A percentile compares a stretch with the other conserved stretches of the same genome.
Conservation (phyloP, 2,797 vertebrate species). For the Pampus argenteus region DNA sequence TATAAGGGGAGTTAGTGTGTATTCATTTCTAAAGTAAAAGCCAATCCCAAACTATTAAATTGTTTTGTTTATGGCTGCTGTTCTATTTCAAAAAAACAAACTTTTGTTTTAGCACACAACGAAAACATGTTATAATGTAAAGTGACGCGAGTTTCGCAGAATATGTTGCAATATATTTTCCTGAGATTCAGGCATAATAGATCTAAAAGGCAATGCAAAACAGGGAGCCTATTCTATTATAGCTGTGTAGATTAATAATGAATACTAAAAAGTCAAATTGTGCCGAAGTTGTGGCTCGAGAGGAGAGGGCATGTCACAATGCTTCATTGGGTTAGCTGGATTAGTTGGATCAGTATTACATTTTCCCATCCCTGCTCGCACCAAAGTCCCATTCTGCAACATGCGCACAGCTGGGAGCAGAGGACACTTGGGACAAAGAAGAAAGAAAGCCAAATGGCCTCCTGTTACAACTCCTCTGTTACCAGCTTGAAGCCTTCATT, state of each 20-base stretch:
- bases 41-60: background rate
- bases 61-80: background rate
- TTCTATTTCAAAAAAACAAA: background rate
- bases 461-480: constrained; percentile 65
- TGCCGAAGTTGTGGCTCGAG: constrained; percentile 64
- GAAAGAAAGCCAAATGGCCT: constrained; percentile 78
- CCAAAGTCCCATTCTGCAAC: constrained; percentile 69
- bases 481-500: constrained; percentile 73
- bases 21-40: background rate
- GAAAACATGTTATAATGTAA: background rate
- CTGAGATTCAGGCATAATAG: constrained; percentile 46
- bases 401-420: constrained; percentile 71
- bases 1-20: background rate
- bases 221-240: constrained; percentile 24
- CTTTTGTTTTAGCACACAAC: background rate
- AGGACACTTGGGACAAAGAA: constrained; percentile 77
- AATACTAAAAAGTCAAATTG: constrained; percentile 78
- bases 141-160: constrained; percentile 5
- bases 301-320: constrained; percentile 67
- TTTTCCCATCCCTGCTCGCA: constrained; percentile 60
- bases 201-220: constrained; percentile 49
- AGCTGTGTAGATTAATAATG: constrained; percentile 73
- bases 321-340: constrained; percentile 68
- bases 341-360: constrained; percentile 64
- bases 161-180: constrained; percentile 45